Percentiles rank a stretch among this genome's conserved stretches.
phyloP scores from a whole-genome alignment of 2,797 vertebrate species.

The Artibeus jamaicensis region DNA sequence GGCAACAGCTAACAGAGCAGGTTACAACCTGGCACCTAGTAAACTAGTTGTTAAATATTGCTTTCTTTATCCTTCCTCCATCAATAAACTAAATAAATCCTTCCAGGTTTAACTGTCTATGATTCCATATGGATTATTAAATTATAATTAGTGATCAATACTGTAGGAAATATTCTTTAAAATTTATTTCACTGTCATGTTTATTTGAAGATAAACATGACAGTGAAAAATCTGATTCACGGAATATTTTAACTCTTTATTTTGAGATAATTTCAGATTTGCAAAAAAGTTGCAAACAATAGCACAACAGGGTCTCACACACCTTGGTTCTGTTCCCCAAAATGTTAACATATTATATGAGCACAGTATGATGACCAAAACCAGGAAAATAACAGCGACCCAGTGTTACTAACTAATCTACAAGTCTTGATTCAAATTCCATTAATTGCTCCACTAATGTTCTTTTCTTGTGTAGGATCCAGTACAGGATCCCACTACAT shows the following conservation, averaged over 20 bases:
- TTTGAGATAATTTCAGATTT: not conserved
- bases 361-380: not conserved
- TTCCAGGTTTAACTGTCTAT: not conserved
- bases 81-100: not conserved
- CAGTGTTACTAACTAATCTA: not conserved
- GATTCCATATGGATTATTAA: not conserved
- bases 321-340: not conserved
- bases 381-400: not conserved
- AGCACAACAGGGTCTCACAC: not conserved
- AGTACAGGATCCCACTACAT: not conserved
- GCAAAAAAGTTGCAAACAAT: not conserved
- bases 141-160: not conserved
- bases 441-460: not conserved
- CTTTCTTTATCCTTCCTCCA: not conserved
- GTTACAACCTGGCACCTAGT: not conserved
- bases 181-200: no score
- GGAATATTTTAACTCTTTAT: not conserved
- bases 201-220: not conserved
- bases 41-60: not conserved
- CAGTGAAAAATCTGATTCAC: not conserved
- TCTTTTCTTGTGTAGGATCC: not conserved
- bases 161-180: not conserved
- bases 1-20: not conserved
- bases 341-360: not conserved
- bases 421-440: not conserved